These are phyloP conservation scores for Apodemus agrarius DNA, from an alignment of 2,797 vertebrate genomes.

Conservation along the genomic window DNA sequence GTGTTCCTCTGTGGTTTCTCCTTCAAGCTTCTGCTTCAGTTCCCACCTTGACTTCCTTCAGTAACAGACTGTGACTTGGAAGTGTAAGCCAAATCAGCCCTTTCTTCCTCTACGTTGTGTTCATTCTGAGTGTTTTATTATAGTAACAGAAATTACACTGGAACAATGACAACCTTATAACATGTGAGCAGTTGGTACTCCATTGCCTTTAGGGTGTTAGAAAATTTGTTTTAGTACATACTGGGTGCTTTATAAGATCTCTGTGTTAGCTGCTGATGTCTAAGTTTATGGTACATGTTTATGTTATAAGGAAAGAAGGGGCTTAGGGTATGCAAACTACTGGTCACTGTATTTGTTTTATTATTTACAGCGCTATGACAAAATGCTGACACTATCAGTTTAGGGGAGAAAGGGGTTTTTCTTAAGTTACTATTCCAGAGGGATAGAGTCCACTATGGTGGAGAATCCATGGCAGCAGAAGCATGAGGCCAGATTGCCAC, in stretches of 20 bases:
- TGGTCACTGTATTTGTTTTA: not conserved
- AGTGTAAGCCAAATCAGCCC: not conserved
- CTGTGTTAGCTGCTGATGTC: not conserved
- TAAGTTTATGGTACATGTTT: not conserved
- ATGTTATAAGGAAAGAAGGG: not conserved
- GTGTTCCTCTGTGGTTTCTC: not conserved
- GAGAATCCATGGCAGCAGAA: not conserved
- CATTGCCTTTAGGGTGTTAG: conserved; percentile 15
- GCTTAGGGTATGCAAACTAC: not conserved
- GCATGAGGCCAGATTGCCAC: not conserved
- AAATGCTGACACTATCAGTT: no score
- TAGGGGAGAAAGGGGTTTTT: not conserved
- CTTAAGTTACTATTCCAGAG: not conserved
- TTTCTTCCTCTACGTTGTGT: not conserved
- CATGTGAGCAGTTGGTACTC: not conserved
- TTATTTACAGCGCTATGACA: not conserved
- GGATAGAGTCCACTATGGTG: not conserved
- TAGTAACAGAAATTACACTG: not conserved
- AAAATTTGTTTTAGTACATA: not conserved
- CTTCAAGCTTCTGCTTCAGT: not conserved
- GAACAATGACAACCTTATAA: not conserved
- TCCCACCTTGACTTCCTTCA: not conserved
- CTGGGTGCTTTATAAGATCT: not conserved
- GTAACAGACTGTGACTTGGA: not conserved
- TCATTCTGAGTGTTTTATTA: not conserved